Conservation (phyloP, 2,113 vertebrate species). For the Pelecanus crispus region DNA sequence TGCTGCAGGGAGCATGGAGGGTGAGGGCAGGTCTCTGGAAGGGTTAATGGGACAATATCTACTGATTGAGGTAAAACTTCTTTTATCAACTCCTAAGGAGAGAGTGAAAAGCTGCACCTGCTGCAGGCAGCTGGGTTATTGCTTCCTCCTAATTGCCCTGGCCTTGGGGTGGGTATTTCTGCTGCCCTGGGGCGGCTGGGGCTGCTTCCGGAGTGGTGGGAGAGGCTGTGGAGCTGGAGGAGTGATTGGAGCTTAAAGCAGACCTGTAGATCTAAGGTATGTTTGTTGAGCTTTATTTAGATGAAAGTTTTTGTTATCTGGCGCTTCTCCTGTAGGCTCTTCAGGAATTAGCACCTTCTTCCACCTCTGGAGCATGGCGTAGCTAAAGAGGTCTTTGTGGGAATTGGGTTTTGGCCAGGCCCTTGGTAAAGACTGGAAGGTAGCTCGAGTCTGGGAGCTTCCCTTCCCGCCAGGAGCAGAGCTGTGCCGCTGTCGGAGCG, state of each 20-base stretch:
- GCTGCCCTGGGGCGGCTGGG: neutral
- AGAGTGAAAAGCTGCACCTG: neutral
- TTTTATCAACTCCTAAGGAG: neutral
- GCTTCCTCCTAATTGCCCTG: neutral
- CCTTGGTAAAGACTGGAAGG: neutral
- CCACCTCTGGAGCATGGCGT: neutral
- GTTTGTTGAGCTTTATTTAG: neutral
- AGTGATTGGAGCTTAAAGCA: accelerated
- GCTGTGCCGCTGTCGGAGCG: accelerated
- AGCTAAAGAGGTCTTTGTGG: no score
- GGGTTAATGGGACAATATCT: neutral
- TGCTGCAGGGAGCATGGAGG: neutral
- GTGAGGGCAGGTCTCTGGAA: neutral
- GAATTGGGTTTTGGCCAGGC: accelerated
- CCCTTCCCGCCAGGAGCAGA: neutral
- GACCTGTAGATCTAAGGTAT: neutral
- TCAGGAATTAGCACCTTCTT: accelerated
- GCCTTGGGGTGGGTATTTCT: neutral
- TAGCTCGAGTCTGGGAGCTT: neutral
- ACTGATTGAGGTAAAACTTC: neutral
- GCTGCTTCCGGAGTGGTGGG: accelerated
- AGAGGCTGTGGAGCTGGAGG: neutral
- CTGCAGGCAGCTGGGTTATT: neutral
- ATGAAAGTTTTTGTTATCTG: neutral
- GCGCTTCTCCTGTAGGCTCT: neutral